Conservation (phyloP, 2,797 vertebrate genomes). For the Galago senegalensis region DNA sequence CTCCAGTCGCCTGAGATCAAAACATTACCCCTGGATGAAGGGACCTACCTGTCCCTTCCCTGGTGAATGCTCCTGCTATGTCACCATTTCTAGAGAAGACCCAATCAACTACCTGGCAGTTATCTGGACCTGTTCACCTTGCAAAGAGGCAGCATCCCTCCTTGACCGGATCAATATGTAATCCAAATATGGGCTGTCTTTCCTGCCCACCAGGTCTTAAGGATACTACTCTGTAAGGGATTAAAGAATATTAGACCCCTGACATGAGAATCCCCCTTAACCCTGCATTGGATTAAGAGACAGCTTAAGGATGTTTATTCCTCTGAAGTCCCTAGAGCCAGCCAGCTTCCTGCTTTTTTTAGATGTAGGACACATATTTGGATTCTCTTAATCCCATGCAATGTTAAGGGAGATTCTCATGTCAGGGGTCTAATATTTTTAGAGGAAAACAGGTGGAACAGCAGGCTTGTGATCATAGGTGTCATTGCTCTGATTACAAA, state of each 20-base stretch:
- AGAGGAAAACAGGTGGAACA: neutral
- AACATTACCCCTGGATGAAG: neutral
- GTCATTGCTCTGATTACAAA: neutral
- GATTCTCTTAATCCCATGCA: neutral
- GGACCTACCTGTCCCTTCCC: neutral
- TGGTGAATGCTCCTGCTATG: neutral
- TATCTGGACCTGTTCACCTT: neutral
- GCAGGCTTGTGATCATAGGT: too few relatives aligned
- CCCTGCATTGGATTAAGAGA: neutral
- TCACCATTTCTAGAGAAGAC: conserved; percentile 3
- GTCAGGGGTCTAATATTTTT: neutral
- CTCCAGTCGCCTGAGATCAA: neutral
- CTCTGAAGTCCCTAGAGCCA: neutral
- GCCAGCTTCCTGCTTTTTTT: neutral
- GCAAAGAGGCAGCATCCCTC: neutral
- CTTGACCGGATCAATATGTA: neutral
- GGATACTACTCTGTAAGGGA: neutral
- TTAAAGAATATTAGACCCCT: neutral
- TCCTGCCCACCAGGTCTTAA: neutral
- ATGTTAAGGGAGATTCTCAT: neutral
- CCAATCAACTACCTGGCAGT: neutral
- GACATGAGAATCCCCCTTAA: neutral
- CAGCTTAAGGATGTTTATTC: neutral
- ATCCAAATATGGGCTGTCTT: neutral
- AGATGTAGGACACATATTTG: neutral